Evolutionary conservation across 2,888 invertebrate genomes (phyloP), one percentile per base, ranked within the genome.

Genomic region (Allacma fusca): DNA sequence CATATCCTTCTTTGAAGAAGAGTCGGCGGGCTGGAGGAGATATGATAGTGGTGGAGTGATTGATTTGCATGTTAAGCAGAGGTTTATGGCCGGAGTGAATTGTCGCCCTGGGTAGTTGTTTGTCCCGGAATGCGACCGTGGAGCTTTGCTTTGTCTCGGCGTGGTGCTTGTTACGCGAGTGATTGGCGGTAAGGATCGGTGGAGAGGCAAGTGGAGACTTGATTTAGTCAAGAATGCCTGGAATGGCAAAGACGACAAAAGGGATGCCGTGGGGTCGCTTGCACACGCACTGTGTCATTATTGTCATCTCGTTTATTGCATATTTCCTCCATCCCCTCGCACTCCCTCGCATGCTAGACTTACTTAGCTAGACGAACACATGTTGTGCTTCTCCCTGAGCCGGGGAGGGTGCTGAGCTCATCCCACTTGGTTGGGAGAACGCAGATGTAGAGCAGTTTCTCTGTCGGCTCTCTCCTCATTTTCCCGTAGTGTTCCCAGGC

Each of bases 71-170:
- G 50, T 50, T 50, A 50, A 50, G n/a, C 50, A 19, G n/a, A 50
- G 50, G 50, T 50, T 50, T 50, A 50, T 50, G 19, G 50, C 50
- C 7, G 50, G 50, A 50, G 50, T 50, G 50, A 50, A 50, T 50
- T 50, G 50, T 16, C 16, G 50, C 50, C 34, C 9, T 34, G 34
- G 34, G 34, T 34, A 9, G 34, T 34, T 34, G 34, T 34, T 34
- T 34, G 34, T 34, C 34, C 34, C 34, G 34, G 34, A 34, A 34
- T 34, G 34, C 9, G 34, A 34, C 34, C 9, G 34, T 34, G 9
- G 34, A 34, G 34, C 34, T 34, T 34, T 34, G 34, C 34, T 34
- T 34, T 34, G 34, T 9, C 34, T 34, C 34, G 34, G 4, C 9
- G 5, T 34, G 5, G 34, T 34, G 34, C 34, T 34, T 34, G 34